Evolutionary conservation across 2,113 vertebrate genomes (phyloP), one percentile per base, ranked within the genome.

Genomic region (Atherinomorus stipes): DNA sequence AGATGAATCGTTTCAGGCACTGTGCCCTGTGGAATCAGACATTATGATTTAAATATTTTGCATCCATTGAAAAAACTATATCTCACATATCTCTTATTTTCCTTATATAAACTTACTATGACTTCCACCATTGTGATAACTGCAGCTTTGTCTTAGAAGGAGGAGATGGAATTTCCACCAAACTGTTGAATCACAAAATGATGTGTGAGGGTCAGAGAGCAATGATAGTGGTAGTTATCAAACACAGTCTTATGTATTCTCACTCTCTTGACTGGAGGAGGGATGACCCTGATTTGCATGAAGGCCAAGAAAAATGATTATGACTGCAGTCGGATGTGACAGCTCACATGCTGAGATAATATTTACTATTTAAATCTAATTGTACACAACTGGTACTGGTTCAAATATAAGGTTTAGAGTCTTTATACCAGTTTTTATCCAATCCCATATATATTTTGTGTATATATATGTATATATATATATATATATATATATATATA

Each of bases 291-390:
- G 60, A 62, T 56, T 2, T 62, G 21, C 28, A 54, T 69, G 42
- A 50, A 28, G 28, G 31, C 23, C 11, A 21, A 1, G 0, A 37
- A 34, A 19, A 11, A 13, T 0, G 2, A 54, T 18, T 26, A 1
- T 22, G 71, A 42, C 34, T 1, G 18, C 26, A 26, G 26, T 38
- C 49, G 18, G 26, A 2, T 9, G 13, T 38, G 13, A 69, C 22
- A 53, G 49, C 13, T 38, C 21, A 19, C 31, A 16, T 56, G 21
- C 7, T 50, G 54, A 51, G n/a, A 8, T 50, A 37, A 51, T 45
- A 4, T 11, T 26, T 19, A 58, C 5, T 2, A 26, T 52, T 15
- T 25, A 13, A 42, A 13, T 42, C 13, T 40, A 40, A 15, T 16
- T 42, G 40, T 42, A 42, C 34, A 37, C 34, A 37, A 37, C 34